phyloP scores from a whole-genome alignment of 2,888 invertebrate species.

The Nezara viridula region DNA sequence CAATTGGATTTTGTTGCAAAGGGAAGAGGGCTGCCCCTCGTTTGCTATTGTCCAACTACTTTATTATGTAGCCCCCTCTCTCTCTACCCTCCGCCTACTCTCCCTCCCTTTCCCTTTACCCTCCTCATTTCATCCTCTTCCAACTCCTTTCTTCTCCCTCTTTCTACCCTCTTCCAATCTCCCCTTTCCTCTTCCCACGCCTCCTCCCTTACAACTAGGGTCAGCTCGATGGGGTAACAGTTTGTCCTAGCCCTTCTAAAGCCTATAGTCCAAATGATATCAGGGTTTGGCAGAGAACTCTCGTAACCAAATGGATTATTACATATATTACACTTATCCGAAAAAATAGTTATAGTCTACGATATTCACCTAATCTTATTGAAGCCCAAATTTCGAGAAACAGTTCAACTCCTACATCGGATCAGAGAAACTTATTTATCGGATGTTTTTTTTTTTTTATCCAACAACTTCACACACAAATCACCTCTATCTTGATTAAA shows the following conservation, averaged over 20 bases:
- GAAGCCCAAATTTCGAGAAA: neutral
- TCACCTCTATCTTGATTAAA: too few relatives aligned
- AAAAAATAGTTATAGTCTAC: neutral
- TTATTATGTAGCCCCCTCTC: constrained; percentile 11
- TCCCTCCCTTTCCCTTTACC: neutral
- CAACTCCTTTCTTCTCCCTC: too few relatives aligned
- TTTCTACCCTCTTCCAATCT: too few relatives aligned
- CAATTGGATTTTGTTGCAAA: constrained; percentile 44
- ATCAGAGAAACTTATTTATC: too few relatives aligned
- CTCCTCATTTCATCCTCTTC: too few relatives aligned
- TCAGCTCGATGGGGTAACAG: neutral
- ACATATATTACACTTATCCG: neutral
- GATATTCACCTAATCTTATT: neutral
- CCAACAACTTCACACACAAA: too few relatives aligned
- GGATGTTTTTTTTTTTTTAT: too few relatives aligned
- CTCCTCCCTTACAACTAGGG: neutral
- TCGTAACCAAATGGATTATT: neutral
- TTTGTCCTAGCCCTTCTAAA: neutral
- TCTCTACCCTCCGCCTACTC: neutral
- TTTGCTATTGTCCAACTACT: constrained; percentile 21
- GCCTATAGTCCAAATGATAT: neutral
- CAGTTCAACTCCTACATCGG: too few relatives aligned
- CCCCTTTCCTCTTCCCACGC: too few relatives aligned
- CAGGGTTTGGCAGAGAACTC: neutral
- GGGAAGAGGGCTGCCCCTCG: neutral